phyloP scores from a whole-genome alignment of 92 coral and sea anemone species.

The Meandrina meandrites region DNA sequence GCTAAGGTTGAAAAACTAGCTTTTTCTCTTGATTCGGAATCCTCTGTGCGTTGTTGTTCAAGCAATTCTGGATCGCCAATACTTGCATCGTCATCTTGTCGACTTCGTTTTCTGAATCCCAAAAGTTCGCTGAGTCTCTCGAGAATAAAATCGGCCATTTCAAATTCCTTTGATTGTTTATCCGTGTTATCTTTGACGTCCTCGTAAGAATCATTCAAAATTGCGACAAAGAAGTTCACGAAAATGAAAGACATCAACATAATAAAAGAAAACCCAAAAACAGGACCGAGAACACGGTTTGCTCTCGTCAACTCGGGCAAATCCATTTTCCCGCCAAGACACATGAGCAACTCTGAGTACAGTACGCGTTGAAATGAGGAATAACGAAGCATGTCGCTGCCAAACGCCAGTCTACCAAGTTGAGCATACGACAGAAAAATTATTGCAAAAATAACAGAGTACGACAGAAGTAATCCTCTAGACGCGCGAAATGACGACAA shows the following conservation, averaged over 20 bases:
- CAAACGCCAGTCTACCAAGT: conserved; percentile 53
- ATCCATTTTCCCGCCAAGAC: conserved; percentile 58
- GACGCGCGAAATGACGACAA: conserved; percentile 61
- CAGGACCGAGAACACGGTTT: conserved; percentile 59
- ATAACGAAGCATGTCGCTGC: conserved; percentile 44
- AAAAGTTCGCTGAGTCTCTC: conserved; percentile 54
- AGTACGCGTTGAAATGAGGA: conserved; percentile 56
- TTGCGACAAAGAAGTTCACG: conserved; percentile 78
- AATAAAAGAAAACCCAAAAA: conserved; percentile 62
- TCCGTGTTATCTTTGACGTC: conserved; percentile 63
- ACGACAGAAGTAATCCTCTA: conserved; percentile 54
- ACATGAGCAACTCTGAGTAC: conserved; percentile 59
- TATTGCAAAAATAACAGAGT: conserved; percentile 51
- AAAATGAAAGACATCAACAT: conserved; percentile 59
- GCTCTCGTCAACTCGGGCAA: conserved; percentile 43
- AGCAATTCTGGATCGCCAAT: neutral
- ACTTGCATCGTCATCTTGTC: neutral
- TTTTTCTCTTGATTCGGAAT: neutral
- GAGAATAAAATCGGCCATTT: conserved; percentile 74
- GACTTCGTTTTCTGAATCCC: conserved; percentile 1
- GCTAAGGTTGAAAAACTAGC: conserved; percentile 4
- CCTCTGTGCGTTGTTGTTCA: neutral
- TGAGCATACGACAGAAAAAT: conserved; percentile 62
- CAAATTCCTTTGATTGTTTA: conserved; percentile 53
- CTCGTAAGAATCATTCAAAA: conserved; percentile 64